Evolutionary conservation across 2,797 vertebrate species (phyloP).

Genomic region (Hipposideros larvatus): DNA sequence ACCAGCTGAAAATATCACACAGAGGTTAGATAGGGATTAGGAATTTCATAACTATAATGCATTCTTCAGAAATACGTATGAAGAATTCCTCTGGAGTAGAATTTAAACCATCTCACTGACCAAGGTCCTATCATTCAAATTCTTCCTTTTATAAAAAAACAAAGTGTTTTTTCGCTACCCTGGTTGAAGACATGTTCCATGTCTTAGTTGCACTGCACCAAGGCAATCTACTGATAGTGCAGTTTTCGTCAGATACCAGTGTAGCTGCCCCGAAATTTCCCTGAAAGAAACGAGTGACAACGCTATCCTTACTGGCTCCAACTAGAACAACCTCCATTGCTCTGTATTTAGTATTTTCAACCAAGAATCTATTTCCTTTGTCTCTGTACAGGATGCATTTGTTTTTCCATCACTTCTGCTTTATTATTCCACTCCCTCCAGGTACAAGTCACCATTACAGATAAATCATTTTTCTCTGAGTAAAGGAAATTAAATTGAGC

Average conservation of each 20-base stretch:
- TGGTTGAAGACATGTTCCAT: not conserved
- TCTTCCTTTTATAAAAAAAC: not conserved
- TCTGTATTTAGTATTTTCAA: not conserved
- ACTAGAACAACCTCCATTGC: not conserved
- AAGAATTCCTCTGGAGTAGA: not conserved
- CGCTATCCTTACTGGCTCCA: not conserved
- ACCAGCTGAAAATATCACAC: not conserved
- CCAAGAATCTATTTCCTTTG: not conserved
- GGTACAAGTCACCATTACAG: constrained; percentile 1
- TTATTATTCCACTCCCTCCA: constrained; percentile 49
- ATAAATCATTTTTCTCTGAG: constrained; percentile 49
- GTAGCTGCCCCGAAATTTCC: not conserved
- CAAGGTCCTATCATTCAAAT: not conserved
- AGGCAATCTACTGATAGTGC: not conserved
- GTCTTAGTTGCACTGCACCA: not conserved
- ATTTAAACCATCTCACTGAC: not conserved
- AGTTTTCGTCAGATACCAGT: not conserved
- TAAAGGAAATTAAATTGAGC: constrained; percentile 55
- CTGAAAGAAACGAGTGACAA: not conserved
- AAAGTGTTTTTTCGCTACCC: not conserved
- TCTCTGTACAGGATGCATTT: not conserved
- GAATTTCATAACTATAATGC: not conserved
- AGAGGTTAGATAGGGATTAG: not conserved
- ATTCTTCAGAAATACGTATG: not conserved
- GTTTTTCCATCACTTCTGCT: constrained; percentile 42